phyloP scores from a whole-genome alignment of 1,140 invertebrate genomes.

The Trachelipus rathkii region DNA sequence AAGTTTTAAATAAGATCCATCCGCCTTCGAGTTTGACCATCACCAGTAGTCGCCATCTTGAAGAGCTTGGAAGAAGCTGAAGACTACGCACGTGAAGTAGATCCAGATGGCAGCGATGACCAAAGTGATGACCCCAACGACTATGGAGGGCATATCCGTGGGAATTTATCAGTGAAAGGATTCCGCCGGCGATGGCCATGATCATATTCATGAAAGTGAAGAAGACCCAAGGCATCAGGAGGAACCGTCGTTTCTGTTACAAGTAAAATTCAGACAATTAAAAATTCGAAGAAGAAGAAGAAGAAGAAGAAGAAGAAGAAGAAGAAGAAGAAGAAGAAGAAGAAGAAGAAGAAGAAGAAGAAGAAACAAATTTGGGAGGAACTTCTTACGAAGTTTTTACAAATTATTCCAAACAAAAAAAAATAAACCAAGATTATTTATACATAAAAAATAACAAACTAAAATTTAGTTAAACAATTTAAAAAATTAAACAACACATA shows the following conservation, averaged over 20 bases:
- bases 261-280: background rate
- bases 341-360: no score
- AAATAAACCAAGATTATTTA: no score
- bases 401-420: no score
- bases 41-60: constrained; percentile 45
- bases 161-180: constrained; percentile 43
- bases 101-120: constrained; percentile 38
- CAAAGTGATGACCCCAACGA: constrained; percentile 39
- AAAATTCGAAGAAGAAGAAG: background rate
- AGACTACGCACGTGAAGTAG: constrained; percentile 43
- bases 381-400: no score
- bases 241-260: constrained; percentile 39
- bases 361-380: no score
- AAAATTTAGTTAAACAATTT: no score
- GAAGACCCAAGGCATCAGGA: constrained; percentile 43
- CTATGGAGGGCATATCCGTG: constrained; percentile 39
- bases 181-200: constrained; percentile 42
- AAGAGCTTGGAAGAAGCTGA: constrained; percentile 44
- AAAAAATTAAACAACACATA: no score
- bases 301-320: constrained; percentile 47
- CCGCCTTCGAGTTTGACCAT: background rate
- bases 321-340: constrained; percentile 13
- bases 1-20: background rate
- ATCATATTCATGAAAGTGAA: constrained; percentile 45
- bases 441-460: no score